A percentile compares a stretch with the other conserved stretches of the same genome.
These are phyloP conservation scores for Ichneumon xanthorius DNA, from an alignment of 2,888 invertebrate species.

Conservation along the genomic window DNA sequence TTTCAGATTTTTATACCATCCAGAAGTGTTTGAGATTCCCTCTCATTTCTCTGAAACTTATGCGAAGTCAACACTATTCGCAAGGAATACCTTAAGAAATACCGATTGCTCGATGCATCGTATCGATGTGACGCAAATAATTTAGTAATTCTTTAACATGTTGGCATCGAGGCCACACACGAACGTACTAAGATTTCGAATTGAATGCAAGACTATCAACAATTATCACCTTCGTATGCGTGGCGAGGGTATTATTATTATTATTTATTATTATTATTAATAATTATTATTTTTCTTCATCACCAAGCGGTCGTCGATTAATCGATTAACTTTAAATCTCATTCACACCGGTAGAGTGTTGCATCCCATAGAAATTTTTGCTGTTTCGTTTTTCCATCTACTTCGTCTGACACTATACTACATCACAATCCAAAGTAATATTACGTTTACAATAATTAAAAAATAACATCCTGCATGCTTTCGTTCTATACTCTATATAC, in stretches of 20 bases:
- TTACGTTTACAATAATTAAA: constrained; percentile 68
- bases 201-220: constrained; percentile 80
- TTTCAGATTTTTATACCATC: no score
- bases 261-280: neutral
- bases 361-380: constrained; percentile 40
- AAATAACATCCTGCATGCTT: constrained; percentile 66
- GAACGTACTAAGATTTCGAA: constrained; percentile 67
- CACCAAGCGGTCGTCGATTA: constrained; percentile 39
- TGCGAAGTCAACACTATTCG: no score
- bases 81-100: neutral
- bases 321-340: constrained; percentile 42
- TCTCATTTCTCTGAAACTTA: no score
- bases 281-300: constrained; percentile 26
- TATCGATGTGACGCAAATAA: neutral
- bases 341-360: constrained; percentile 45
- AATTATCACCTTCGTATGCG: constrained; percentile 75
- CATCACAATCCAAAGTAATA: constrained; percentile 74
- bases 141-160: neutral
- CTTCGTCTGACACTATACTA: constrained; percentile 69
- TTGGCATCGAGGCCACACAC: constrained; percentile 7
- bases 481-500: constrained; percentile 32
- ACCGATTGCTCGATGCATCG: constrained; percentile 35
- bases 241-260: constrained; percentile 39
- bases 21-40: no score
- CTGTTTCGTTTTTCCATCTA: constrained; percentile 47